phyloP scores from a whole-genome alignment of 2,797 vertebrate species.

The Anabas testudineus region DNA sequence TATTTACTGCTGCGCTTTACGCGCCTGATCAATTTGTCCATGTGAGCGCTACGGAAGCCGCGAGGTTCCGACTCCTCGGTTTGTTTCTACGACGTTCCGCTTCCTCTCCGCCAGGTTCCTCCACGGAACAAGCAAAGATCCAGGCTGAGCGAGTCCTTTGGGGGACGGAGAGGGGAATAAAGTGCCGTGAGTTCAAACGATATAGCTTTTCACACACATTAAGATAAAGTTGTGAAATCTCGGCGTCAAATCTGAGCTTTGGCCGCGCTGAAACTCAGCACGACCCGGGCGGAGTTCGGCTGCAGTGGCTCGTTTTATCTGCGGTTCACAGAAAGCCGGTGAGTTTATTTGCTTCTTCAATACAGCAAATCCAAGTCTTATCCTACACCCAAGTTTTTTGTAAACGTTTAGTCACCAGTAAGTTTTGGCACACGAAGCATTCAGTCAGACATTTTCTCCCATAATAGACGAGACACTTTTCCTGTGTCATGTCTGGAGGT shows the following conservation, averaged over 20 bases:
- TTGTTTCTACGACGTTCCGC: constrained; percentile 61
- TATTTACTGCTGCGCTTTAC: background rate
- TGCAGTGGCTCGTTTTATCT: constrained; percentile 37
- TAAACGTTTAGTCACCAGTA: background rate
- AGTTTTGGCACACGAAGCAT: background rate
- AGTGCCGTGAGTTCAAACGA: background rate
- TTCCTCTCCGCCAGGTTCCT: constrained; percentile 70
- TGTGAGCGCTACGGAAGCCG: constrained; percentile 63
- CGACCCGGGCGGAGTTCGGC: constrained; percentile 54
- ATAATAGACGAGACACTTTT: constrained; percentile 2
- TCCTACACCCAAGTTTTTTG: background rate
- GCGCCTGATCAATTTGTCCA: constrained; percentile 34
- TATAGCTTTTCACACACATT: background rate
- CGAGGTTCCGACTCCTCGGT: background rate
- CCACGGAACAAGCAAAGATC: constrained; percentile 33
- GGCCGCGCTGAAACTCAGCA: constrained; percentile 7
- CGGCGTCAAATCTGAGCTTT: constrained; percentile 36
- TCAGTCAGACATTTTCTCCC: background rate
- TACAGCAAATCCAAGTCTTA: background rate
- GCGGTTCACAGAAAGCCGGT: constrained; percentile 69
- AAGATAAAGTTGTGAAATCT: constrained; percentile 16
- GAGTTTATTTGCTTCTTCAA: constrained; percentile 56
- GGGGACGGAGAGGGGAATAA: background rate
- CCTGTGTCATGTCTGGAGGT: background rate
- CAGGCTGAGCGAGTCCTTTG: constrained; percentile 10